Conservation (phyloP, 2,113 vertebrate genomes). For the Hippoglossus stenolepis region DNA sequence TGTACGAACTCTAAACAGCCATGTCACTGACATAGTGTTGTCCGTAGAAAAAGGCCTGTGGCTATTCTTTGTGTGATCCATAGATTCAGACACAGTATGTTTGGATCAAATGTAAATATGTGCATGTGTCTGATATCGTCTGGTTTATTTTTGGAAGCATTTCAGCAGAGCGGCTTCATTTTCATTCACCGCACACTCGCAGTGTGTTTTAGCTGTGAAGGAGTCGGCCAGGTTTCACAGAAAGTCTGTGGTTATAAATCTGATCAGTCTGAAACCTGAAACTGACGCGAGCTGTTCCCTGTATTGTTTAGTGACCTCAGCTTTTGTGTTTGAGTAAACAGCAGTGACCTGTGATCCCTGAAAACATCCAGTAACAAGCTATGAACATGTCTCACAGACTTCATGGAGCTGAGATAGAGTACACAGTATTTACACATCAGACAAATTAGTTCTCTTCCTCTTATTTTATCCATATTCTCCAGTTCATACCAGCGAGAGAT, state of each 20-base stretch:
- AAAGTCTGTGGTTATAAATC: conserved; percentile 39
- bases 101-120: conserved; percentile 27
- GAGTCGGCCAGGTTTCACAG: conserved; percentile 24
- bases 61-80: neutral
- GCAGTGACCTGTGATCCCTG: conserved; percentile 1
- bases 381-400: neutral
- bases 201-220: conserved; percentile 46
- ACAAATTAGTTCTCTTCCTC: too few relatives aligned
- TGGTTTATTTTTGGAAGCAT: conserved; percentile 37
- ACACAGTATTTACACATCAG: too few relatives aligned
- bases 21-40: too few relatives aligned
- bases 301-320: conserved; percentile 36
- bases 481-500: too few relatives aligned
- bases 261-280: conserved; percentile 44
- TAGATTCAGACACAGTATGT: conserved; percentile 16
- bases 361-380: neutral
- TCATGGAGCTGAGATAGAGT: neutral
- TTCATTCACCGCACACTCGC: conserved; percentile 45
- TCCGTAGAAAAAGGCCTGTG: too few relatives aligned
- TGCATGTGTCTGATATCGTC: conserved; percentile 2
- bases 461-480: too few relatives aligned
- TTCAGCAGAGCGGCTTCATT: conserved; percentile 51
- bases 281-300: conserved; percentile 1
- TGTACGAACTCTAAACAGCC: too few relatives aligned
- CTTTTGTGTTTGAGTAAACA: conserved; percentile 34